Evolutionary conservation across 2,113 vertebrate genomes (phyloP).

Genomic region (Origma solitaria): DNA sequence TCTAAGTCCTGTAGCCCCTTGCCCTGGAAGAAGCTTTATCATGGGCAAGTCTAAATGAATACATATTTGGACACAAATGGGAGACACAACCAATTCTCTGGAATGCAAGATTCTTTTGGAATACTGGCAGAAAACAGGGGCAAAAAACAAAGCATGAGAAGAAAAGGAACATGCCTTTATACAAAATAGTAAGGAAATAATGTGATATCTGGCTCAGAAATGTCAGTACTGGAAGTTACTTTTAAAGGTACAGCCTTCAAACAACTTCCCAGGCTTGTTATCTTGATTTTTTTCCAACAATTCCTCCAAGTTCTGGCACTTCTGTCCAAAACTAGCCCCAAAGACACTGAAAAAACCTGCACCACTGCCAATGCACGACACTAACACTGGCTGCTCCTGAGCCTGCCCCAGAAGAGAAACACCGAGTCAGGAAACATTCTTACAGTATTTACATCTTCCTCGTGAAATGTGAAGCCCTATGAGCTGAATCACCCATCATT

Average conservation of each 20-base stretch:
- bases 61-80: accelerated
- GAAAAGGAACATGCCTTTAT: background rate
- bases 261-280: background rate
- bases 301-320: background rate
- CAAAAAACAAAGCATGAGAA: background rate
- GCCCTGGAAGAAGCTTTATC: background rate
- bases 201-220: background rate
- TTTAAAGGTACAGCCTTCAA: background rate
- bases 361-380: accelerated
- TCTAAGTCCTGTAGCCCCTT: background rate
- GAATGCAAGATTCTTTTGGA: background rate
- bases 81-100: background rate
- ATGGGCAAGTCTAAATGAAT: background rate
- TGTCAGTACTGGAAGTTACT: background rate
- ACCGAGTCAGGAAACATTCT: accelerated
- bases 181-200: background rate
- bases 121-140: background rate
- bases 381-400: background rate
- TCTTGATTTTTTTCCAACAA: background rate
- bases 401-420: background rate
- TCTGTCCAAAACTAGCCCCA: background rate
- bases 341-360: background rate
- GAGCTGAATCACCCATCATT: background rate
- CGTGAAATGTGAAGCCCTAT: accelerated
- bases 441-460: background rate